These are phyloP conservation scores for Aphidius gifuensis DNA, from an alignment of 1,140 invertebrate species.

Conservation along the genomic window DNA sequence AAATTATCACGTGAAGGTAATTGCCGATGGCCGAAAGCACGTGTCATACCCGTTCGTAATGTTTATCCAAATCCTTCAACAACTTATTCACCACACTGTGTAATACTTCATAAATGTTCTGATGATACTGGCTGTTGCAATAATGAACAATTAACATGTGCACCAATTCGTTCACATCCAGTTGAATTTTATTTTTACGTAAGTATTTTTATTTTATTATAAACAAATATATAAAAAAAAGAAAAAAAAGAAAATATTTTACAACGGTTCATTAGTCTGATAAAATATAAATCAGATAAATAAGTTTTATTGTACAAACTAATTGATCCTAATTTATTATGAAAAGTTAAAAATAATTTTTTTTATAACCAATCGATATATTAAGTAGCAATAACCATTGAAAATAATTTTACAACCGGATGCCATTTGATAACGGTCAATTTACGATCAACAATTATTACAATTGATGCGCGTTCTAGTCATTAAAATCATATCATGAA, in stretches of 20 bases:
- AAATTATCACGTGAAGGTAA: conserved; percentile 59
- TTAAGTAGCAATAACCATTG: too few species aligned
- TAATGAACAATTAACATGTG: conserved; percentile 62
- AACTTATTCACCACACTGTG: conserved; percentile 71
- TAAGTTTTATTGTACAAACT: too few species aligned
- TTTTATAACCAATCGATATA: too few species aligned
- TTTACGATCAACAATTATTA: conserved; percentile 6
- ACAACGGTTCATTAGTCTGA: too few species aligned
- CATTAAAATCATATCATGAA: too few species aligned
- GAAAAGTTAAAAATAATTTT: too few species aligned
- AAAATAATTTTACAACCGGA: too few species aligned
- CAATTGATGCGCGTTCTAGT: too few species aligned
- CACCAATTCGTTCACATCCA: conserved; percentile 61
- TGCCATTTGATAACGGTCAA: conserved; percentile 2
- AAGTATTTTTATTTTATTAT: conserved; percentile 49
- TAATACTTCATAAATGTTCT: conserved; percentile 70
- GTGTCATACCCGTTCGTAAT: conserved; percentile 62
- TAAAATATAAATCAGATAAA: too few species aligned
- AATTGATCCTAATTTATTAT: too few species aligned
- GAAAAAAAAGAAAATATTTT: not conserved
- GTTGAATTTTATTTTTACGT: conserved; percentile 72
- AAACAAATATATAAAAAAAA: not conserved
- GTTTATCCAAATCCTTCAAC: conserved; percentile 67
- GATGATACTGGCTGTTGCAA: conserved; percentile 75
- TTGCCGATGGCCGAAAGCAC: conserved; percentile 63